These are phyloP conservation scores for Orchesellides sinensis DNA, from an alignment of 2,888 invertebrate genomes.

Conservation along the genomic window DNA sequence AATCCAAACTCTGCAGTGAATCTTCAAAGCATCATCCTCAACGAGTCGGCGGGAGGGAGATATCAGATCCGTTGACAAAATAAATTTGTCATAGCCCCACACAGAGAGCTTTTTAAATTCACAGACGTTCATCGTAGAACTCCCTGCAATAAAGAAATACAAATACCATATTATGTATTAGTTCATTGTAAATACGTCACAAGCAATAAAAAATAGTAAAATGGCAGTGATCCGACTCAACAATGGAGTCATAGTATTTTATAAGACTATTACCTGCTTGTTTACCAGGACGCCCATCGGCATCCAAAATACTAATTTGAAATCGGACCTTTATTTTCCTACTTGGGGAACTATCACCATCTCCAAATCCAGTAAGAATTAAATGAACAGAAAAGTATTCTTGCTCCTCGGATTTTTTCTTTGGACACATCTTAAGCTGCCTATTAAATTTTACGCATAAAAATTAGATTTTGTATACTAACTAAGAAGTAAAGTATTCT, in stretches of 20 bases:
- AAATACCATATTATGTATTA: too few relatives aligned
- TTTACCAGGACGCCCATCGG: conserved; percentile 72
- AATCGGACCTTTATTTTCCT: conserved; percentile 72
- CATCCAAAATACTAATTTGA: conserved; percentile 72
- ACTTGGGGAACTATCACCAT: conserved; percentile 60
- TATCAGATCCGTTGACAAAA: conserved; percentile 65
- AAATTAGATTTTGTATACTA: not conserved
- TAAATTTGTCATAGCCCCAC: conserved; percentile 74
- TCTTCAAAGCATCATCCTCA: conserved; percentile 71
- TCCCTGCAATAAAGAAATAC: too few relatives aligned
- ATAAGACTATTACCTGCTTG: conserved; percentile 71
- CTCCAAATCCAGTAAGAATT: conserved; percentile 71
- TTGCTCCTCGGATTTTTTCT: conserved; percentile 71
- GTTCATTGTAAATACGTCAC: too few relatives aligned
- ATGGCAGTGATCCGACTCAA: too few relatives aligned
- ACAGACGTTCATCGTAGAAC: conserved; percentile 72
- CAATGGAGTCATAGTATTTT: too few relatives aligned
- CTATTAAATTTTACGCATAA: conserved; percentile 47
- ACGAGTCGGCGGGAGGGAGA: conserved; percentile 65
- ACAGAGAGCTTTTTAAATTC: conserved; percentile 73
- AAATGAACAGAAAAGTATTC: conserved; percentile 74
- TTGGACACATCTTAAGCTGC: conserved; percentile 74
- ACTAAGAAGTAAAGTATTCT: not conserved
- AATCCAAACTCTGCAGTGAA: conserved; percentile 74
- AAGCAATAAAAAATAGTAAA: too few relatives aligned